Evolutionary conservation across 2,113 vertebrate genomes (phyloP).

Genomic region (Psittacara wagleri): DNA sequence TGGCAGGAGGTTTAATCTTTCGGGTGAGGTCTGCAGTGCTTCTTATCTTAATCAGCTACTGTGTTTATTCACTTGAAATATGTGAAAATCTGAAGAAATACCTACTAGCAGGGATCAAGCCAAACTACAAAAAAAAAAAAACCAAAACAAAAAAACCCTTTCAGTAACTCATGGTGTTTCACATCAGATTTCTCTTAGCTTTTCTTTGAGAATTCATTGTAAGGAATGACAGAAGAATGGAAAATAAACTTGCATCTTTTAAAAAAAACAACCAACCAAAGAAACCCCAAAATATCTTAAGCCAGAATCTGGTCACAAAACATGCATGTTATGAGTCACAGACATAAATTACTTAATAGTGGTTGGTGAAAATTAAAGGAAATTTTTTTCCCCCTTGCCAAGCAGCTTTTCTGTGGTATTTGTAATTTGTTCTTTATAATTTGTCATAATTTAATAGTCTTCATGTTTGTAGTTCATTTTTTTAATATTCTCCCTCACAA

Average conservation of each 20-base stretch:
- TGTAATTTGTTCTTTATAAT: not conserved
- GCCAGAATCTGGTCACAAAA: not conserved
- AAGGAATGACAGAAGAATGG: not conserved
- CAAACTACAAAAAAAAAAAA: not conserved
- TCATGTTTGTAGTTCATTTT: not conserved
- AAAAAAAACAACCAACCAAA: not conserved
- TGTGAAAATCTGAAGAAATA: not conserved
- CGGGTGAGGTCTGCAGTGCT: constrained; percentile 11
- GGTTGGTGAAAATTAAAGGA: not conserved
- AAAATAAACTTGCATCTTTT: not conserved
- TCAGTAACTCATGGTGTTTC: not conserved
- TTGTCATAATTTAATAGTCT: not conserved
- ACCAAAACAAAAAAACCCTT: not conserved
- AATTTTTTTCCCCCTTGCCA: not conserved
- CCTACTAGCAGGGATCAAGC: not conserved
- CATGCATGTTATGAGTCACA: not conserved
- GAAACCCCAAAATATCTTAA: not conserved
- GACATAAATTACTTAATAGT: not conserved
- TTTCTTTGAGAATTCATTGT: not conserved
- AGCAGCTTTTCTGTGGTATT: not conserved
- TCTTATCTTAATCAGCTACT: constrained; percentile 41
- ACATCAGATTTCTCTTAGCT: not conserved
- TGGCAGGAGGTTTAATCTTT: constrained; percentile 30
- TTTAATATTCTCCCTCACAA: not conserved
- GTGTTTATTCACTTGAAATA: constrained; percentile 43